Percentiles rank a stretch among this genome's conserved stretches.
These are phyloP conservation scores for Plestiodon gilberti DNA, from an alignment of 2,113 vertebrate species.

Conservation along the genomic window DNA sequence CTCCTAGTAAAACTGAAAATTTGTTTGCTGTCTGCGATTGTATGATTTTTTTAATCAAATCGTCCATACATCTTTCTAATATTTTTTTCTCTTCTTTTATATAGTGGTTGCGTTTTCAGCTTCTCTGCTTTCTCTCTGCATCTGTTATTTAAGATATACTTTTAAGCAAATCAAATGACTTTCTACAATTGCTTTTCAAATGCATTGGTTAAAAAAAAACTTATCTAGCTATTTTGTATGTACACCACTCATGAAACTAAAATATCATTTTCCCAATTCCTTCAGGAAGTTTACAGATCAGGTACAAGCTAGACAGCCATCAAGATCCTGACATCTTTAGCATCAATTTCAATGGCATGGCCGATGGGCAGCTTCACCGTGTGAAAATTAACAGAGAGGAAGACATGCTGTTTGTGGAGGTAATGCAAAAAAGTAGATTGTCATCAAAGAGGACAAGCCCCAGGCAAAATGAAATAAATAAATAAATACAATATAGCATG, in stretches of 20 bases:
- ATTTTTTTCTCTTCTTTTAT: neutral
- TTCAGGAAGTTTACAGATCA: constrained; percentile 85
- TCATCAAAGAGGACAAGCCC: neutral
- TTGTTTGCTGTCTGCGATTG: neutral
- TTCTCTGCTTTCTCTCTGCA: neutral
- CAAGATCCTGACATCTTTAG: constrained; percentile 77
- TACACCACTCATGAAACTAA: neutral
- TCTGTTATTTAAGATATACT: neutral
- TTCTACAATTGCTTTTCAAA: neutral
- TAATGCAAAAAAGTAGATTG: constrained; percentile 40
- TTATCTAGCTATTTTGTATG: neutral
- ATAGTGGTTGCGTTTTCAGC: neutral
- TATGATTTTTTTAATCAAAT: neutral
- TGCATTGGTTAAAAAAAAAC: neutral
- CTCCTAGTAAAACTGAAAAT: neutral
- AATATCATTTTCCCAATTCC: constrained; percentile 6
- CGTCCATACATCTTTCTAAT: neutral
- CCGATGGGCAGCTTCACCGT: constrained; percentile 80
- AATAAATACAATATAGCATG: neutral
- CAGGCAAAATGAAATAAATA: neutral
- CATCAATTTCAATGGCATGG: constrained; percentile 76
- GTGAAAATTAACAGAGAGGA: constrained; percentile 80
- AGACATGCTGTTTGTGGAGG: constrained; percentile 77
- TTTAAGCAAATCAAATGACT: neutral
- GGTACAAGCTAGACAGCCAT: constrained; percentile 79